Conservation (phyloP, 2,888 invertebrate species). For the Folsomia manolachei region DNA sequence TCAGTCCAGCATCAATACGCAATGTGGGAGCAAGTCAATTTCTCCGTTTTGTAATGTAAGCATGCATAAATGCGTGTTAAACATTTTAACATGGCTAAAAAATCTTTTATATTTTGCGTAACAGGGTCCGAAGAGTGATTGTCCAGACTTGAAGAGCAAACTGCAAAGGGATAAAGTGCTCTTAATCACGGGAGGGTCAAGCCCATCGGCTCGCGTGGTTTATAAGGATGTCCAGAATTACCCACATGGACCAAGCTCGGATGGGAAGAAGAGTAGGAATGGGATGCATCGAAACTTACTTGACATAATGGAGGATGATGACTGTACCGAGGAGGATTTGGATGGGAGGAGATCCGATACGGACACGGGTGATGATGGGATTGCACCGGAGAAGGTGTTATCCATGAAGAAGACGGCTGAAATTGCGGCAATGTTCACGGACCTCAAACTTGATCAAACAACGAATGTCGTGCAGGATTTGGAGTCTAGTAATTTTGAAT, state of each 20-base stretch:
- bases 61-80: conserved; percentile 14
- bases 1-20: neutral
- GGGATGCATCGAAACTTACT: conserved; percentile 26
- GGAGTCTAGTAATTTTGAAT: conserved; percentile 32
- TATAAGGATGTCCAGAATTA: conserved; percentile 42
- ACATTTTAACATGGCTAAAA: too few species aligned
- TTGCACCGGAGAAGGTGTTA: conserved; percentile 62
- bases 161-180: conserved; percentile 44
- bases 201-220: conserved; percentile 40
- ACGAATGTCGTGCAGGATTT: conserved; percentile 48
- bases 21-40: neutral
- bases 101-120: too few species aligned
- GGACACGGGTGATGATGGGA: conserved; percentile 23
- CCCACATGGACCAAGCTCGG: conserved; percentile 50
- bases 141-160: too few species aligned
- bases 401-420: conserved; percentile 85
- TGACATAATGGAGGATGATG: conserved; percentile 31
- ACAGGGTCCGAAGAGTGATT: conserved; percentile 2
- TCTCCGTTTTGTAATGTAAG: conserved; percentile 9
- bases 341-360: conserved; percentile 8
- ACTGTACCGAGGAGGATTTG: too few species aligned
- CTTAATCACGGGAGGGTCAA: conserved; percentile 49
- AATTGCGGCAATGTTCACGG: conserved; percentile 80
- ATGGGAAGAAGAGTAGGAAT: conserved; percentile 27
- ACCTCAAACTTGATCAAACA: conserved; percentile 55